Evolutionary conservation across 2,888 invertebrate species (phyloP).

Genomic region (Himalopsyche japonica): DNA sequence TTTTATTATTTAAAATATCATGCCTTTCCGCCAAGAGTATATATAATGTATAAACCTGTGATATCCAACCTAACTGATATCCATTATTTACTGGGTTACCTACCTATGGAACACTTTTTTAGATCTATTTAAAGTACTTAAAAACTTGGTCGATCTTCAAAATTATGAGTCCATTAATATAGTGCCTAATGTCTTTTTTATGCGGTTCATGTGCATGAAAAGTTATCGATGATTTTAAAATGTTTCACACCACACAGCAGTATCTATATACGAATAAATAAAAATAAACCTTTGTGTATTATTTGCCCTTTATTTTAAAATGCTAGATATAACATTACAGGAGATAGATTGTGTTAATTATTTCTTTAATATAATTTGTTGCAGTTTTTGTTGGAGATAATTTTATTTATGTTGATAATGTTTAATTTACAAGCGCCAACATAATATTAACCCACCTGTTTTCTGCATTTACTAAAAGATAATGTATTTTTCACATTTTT

Average conservation of each 20-base stretch:
- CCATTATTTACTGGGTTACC: too few relatives aligned
- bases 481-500: background rate
- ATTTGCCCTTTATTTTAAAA: background rate
- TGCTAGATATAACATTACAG: background rate
- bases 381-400: background rate
- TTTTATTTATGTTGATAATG: background rate
- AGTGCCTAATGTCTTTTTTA: too few relatives aligned
- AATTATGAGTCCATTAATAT: too few relatives aligned
- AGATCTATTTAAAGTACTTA: too few relatives aligned
- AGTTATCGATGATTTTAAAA: too few relatives aligned
- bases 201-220: too few relatives aligned
- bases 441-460: background rate
- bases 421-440: background rate
- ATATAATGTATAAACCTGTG: too few relatives aligned
- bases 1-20: too few relatives aligned
- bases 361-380: background rate
- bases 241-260: background rate
- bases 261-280: background rate
- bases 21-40: too few relatives aligned
- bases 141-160: too few relatives aligned
- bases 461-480: background rate
- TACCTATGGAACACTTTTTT: too few relatives aligned
- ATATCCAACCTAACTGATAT: too few relatives aligned
- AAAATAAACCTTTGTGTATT: background rate
- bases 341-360: background rate